phyloP scores from a whole-genome alignment of 2,888 invertebrate species.

The Acanthacorydalis orientalis region DNA sequence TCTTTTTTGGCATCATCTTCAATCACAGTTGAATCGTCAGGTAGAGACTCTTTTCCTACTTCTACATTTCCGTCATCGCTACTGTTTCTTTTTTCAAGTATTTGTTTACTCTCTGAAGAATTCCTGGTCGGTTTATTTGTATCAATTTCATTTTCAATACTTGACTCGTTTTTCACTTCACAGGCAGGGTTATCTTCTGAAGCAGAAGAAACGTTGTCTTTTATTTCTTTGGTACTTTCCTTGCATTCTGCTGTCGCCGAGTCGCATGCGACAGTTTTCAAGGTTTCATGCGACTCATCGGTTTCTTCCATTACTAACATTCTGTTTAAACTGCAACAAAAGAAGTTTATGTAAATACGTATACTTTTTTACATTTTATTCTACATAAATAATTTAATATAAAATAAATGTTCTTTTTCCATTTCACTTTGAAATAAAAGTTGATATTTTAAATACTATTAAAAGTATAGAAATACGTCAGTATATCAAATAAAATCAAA shows the following conservation, averaged over 20 bases:
- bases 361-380: no score
- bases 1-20: conserved; percentile 9
- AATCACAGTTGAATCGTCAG: conserved; percentile 6
- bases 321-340: conserved; percentile 34
- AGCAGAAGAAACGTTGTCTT: neutral
- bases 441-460: no score
- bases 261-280: neutral
- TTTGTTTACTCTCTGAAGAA: conserved; percentile 7
- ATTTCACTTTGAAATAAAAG: no score
- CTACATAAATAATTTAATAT: no score
- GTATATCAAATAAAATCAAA: no score
- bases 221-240: neutral
- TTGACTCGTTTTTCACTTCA: conserved; percentile 9
- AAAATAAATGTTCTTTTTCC: no score
- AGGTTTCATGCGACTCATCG: conserved; percentile 24
- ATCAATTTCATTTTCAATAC: conserved; percentile 8
- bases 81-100: conserved; percentile 8
- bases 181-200: conserved; percentile 4
- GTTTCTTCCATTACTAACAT: conserved; percentile 42
- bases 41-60: conserved; percentile 7
- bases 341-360: neutral
- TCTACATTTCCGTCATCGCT: conserved; percentile 1
- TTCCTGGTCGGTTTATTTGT: neutral
- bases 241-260: neutral
- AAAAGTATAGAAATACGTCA: no score